Evolutionary conservation across 2,113 vertebrate species (phyloP), one percentile per base, ranked within the genome.

Genomic region (Pedetes capensis): DNA sequence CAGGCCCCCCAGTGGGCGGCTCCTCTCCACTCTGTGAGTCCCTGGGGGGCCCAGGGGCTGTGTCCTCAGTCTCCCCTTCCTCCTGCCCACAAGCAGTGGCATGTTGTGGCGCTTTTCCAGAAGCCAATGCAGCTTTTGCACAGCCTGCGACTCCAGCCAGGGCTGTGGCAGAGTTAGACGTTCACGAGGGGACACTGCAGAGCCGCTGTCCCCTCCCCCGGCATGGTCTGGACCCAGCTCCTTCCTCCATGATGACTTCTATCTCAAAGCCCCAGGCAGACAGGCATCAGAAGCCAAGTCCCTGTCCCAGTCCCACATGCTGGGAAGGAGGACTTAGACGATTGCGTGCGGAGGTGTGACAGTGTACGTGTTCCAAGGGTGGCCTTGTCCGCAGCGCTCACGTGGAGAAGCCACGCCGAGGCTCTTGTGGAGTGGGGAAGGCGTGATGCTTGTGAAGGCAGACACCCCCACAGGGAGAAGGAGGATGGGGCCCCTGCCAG

Each of bases 401-500:
- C 4, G 13, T 14, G 37, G 34, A 4, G 34, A 12, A 5, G 7
- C 5, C 6, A 53, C n/a, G 7, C 22, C 1, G 5, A 3, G 16
- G 53, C 27, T 59, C 39, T 49, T 29, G 27, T 42, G 82, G 23
- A 10, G 1, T 39, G 4, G 64, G 4, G n/a, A n/a, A 8, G 32
- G 14, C 7, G 9, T n/a, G 4, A 16, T 29, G 29, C 25, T 83
- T 66, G 47, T 14, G 39, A 27, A 29, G n/a, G 59, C 66, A 23
- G 11, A 20, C 14, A 1, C 4, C 22, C 12, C 3, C 18, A 20
- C 2, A 57, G 11, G n/a, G 13, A 59, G 39, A 25, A 5, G 6
- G 20, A 55, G 7, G 3, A 4, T 2, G 0, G 1, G 0, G 3
- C 27, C 18, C 0, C 1, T 25, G 63, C 4, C 29, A 2, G 22